Evolutionary conservation across 2,797 vertebrate genomes (phyloP).

Genomic region (Glyptemys insculpta): DNA sequence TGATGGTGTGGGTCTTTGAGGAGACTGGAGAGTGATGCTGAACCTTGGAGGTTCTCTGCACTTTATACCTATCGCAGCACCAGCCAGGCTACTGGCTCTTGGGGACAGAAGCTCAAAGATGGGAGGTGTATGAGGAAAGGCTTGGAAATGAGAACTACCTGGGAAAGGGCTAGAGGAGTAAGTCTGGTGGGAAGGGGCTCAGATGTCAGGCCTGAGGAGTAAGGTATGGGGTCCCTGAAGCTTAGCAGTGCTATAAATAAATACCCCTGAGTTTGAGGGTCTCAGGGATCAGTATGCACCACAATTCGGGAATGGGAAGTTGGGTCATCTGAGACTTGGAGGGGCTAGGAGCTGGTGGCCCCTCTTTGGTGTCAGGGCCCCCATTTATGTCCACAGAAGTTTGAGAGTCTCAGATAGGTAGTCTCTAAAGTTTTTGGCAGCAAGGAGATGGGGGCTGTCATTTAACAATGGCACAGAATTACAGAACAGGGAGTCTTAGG

Average conservation of each 20-base stretch:
- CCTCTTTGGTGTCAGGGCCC: background rate
- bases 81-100: background rate
- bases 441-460: background rate
- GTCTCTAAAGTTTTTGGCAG: background rate
- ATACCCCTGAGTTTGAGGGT: background rate
- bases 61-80: background rate
- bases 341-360: background rate
- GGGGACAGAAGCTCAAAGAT: background rate
- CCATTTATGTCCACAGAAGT: too few relatives aligned
- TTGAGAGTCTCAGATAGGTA: background rate
- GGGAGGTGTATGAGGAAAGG: background rate
- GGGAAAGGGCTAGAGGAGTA: background rate
- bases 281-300: background rate
- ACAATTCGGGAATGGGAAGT: background rate
- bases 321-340: background rate
- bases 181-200: background rate
- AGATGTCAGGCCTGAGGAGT: background rate
- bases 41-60: background rate
- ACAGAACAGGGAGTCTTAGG: background rate
- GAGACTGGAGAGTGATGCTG: background rate
- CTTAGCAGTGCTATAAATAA: background rate
- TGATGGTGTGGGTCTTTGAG: background rate
- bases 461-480: background rate
- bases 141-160: background rate
- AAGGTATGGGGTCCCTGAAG: background rate